Evolutionary conservation across 1,140 invertebrate species (phyloP).

Genomic region (Halyomorpha halys): DNA sequence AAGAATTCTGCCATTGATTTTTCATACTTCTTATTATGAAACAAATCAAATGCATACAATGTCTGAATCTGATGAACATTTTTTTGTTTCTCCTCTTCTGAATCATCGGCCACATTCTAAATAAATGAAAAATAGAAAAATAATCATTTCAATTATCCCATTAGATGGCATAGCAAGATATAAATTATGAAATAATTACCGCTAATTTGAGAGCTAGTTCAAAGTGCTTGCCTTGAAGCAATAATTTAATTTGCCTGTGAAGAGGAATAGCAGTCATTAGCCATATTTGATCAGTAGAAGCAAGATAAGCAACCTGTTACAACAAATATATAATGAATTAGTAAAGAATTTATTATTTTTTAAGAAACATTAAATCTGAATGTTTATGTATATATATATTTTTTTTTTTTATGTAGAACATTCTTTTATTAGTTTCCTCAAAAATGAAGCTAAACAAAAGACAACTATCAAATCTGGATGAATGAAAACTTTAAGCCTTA

Average conservation of each 20-base stretch:
- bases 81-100: conserved; percentile 65
- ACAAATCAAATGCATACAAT: conserved; percentile 80
- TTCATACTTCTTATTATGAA: conserved; percentile 74
- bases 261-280: conserved; percentile 66
- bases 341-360: no score
- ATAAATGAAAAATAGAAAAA: conserved; percentile 33
- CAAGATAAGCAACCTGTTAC: conserved; percentile 67
- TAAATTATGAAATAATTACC: no score
- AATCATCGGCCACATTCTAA: conserved; percentile 74
- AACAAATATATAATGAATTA: no score
- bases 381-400: no score
- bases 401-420: no score
- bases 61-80: conserved; percentile 81
- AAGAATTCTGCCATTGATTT: conserved; percentile 86
- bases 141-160: no score
- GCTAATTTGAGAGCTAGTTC: conserved; percentile 85
- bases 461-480: no score
- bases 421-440: no score
- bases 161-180: no score
- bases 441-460: no score
- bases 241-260: conserved; percentile 64
- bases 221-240: conserved; percentile 83
- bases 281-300: conserved; percentile 80
- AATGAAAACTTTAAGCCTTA: no score
- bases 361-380: no score